These are phyloP conservation scores for Eristalinus sepulchralis DNA, from an alignment of 2,888 invertebrate genomes.

Conservation along the genomic window DNA sequence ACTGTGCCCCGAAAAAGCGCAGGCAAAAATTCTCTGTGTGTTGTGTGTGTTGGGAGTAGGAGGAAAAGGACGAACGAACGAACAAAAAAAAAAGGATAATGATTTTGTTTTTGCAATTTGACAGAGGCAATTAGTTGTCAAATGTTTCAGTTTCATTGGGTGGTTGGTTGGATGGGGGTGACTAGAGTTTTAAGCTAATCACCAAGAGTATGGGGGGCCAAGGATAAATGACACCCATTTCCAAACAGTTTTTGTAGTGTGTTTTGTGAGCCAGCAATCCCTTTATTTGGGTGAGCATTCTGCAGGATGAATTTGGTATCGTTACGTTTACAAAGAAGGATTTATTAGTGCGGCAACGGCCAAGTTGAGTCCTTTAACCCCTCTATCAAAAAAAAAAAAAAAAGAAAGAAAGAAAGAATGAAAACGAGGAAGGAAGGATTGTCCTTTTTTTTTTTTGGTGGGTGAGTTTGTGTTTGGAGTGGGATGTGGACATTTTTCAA, in stretches of 20 bases:
- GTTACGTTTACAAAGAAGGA: slow-evolving; percentile 53
- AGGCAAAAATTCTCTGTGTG: neutral
- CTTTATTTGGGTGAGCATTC: neutral
- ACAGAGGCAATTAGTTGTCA: slow-evolving; percentile 55
- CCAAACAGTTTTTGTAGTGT: slow-evolving; percentile 1
- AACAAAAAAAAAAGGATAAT: slow-evolving; percentile 16
- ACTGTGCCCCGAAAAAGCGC: too few species aligned
- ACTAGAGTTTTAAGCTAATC: slow-evolving; percentile 4
- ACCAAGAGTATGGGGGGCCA: slow-evolving; percentile 1
- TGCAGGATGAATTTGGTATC: slow-evolving; percentile 56
- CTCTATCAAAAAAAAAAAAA: neutral
- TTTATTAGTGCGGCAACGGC: slow-evolving; percentile 46
- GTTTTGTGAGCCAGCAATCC: neutral
- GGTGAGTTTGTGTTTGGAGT: neutral
- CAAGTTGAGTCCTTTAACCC: neutral
- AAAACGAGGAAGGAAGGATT: neutral
- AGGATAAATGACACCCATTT: slow-evolving; percentile 12
- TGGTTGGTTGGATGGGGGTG: neutral
- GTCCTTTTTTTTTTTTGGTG: neutral
- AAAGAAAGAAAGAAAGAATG: neutral
- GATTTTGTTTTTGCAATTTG: slow-evolving; percentile 37
- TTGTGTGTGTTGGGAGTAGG: too few species aligned
- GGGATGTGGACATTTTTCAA: neutral
- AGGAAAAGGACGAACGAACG: neutral
- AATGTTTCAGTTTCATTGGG: neutral